phyloP scores from a whole-genome alignment of 2,113 vertebrate genomes.

The Fulica atra region DNA sequence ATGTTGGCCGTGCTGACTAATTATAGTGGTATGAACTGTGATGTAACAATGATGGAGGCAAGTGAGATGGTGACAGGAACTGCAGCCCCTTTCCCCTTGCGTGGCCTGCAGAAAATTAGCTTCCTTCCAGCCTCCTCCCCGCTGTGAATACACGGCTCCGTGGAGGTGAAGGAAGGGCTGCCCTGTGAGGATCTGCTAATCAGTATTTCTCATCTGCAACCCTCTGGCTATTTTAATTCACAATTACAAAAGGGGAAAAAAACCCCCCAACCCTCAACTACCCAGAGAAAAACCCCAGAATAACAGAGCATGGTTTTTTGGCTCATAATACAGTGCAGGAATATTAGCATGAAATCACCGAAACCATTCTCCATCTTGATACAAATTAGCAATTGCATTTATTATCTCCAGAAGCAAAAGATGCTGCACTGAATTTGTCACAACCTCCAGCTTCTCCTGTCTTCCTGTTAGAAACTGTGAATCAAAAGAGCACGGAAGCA shows the following conservation, averaged over 20 bases:
- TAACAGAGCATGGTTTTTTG: neutral
- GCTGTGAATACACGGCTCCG: neutral
- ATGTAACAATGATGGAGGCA: neutral
- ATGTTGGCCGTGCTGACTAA: neutral
- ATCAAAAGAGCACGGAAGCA: slow-evolving; percentile 43
- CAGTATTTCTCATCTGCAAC: neutral
- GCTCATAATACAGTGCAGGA: neutral
- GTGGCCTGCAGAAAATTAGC: neutral
- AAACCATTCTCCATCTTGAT: slow-evolving; percentile 5
- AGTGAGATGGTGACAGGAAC: neutral
- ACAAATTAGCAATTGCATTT: slow-evolving; percentile 19
- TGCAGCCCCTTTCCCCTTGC: neutral
- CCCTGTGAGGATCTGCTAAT: neutral
- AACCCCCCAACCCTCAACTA: neutral
- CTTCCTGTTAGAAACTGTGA: slow-evolving; percentile 33
- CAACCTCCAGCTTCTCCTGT: slow-evolving; percentile 3
- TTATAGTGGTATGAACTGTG: neutral
- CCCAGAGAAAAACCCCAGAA: neutral
- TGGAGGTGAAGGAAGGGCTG: neutral
- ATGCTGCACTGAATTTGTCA: slow-evolving; percentile 39
- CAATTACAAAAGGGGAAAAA: neutral
- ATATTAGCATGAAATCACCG: neutral
- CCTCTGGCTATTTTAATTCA: neutral
- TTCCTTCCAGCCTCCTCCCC: neutral
- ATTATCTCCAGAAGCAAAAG: slow-evolving; percentile 29